phyloP scores from a whole-genome alignment of 2,888 invertebrate species.

The Cecidostiba fungosa region DNA sequence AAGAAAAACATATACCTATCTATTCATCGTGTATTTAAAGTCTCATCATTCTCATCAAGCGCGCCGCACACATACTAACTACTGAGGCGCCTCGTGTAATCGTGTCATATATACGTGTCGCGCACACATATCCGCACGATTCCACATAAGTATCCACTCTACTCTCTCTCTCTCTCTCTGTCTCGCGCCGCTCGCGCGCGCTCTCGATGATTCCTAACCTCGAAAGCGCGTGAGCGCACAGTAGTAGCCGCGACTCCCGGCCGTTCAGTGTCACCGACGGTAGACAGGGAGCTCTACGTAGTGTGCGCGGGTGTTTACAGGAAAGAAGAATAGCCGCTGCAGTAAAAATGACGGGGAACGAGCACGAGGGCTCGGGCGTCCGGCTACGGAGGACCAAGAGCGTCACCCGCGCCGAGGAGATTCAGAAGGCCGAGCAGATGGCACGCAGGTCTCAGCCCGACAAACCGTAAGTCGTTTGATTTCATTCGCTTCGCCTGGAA shows the following conservation, averaged over 20 bases:
- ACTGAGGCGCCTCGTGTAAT: not conserved
- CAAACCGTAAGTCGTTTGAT: constrained; percentile 89
- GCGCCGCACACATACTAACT: not conserved
- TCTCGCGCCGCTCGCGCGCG: not conserved
- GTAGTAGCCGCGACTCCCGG: constrained; percentile 8
- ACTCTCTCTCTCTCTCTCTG: constrained; percentile 3
- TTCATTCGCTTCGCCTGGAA: not conserved
- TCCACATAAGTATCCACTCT: not conserved
- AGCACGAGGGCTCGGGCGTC: constrained; percentile 78
- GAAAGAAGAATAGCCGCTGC: constrained; percentile 1
- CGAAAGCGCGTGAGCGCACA: constrained; percentile 12
- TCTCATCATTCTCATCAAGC: not conserved
- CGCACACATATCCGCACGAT: not conserved
- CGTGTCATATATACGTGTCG: not conserved
- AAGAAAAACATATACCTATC: not conserved
- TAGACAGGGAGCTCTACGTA: too few relatives aligned
- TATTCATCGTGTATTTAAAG: not conserved
- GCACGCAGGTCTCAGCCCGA: constrained; percentile 90
- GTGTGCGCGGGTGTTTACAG: too few relatives aligned
- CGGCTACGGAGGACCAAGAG: constrained; percentile 90
- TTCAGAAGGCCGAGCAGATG: constrained; percentile 89
- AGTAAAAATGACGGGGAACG: constrained; percentile 65
- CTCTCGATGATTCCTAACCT: constrained; percentile 46
- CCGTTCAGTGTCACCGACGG: not conserved
- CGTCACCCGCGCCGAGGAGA: constrained; percentile 94